Evolutionary conservation across 2,113 vertebrate genomes (phyloP).

Genomic region (Mirounga angustirostris): DNA sequence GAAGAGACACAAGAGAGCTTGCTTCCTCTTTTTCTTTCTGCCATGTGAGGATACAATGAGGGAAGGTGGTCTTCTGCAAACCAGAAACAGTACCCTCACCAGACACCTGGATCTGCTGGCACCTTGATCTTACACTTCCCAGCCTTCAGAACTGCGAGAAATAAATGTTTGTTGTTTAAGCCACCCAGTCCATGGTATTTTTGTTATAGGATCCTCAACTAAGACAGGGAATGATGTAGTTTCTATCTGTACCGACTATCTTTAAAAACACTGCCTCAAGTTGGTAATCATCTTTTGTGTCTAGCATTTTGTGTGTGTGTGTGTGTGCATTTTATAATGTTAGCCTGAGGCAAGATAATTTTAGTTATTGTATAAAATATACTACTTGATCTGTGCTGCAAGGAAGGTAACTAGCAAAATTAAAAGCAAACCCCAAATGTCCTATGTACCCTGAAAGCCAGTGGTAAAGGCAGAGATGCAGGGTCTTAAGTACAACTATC

Average conservation of each 20-base stretch:
- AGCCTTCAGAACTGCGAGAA: neutral
- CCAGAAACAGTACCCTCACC: neutral
- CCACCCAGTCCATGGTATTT: neutral
- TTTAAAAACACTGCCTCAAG: constrained; percentile 24
- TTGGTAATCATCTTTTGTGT: neutral
- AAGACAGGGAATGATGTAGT: neutral
- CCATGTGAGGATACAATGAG: neutral
- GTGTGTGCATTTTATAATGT: neutral
- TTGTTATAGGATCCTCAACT: neutral
- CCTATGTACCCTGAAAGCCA: neutral
- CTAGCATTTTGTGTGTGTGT: neutral
- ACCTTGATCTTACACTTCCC: neutral
- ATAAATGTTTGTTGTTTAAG: neutral
- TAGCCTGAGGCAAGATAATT: neutral
- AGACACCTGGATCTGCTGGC: neutral
- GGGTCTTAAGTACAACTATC: neutral
- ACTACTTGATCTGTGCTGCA: neutral
- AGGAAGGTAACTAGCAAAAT: neutral
- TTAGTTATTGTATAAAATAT: constrained; percentile 22
- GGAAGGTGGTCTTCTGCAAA: neutral
- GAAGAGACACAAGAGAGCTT: neutral
- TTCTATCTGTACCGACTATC: neutral
- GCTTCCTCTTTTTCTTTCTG: neutral
- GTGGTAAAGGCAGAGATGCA: neutral
- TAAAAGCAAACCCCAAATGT: neutral